Percentiles rank a stretch among this genome's conserved stretches.
phyloP scores from a whole-genome alignment of 2,113 vertebrate species.

The Cyphomyrus plagiostoma region DNA sequence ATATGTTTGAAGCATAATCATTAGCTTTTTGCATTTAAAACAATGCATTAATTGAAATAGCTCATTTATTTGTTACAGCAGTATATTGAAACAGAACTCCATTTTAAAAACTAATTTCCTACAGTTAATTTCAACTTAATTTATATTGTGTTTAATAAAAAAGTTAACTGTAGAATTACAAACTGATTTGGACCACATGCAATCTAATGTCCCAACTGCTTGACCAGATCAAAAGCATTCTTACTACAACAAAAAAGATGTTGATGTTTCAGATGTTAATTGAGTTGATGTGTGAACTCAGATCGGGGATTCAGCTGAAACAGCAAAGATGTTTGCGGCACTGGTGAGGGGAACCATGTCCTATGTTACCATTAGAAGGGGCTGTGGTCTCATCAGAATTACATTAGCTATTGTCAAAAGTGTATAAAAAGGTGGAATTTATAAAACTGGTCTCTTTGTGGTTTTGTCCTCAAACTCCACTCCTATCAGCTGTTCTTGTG shows the following conservation, averaged over 20 bases:
- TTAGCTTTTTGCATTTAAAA: no score
- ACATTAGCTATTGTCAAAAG: neutral
- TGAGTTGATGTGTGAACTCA: neutral
- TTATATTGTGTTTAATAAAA: neutral
- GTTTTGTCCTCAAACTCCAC: neutral
- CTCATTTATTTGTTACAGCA: neutral
- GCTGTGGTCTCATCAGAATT: neutral
- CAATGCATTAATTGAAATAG: no score
- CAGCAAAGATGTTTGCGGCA: neutral
- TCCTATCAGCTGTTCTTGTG: neutral
- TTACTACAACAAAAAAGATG: neutral
- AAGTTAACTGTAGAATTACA: neutral
- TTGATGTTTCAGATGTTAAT: no score
- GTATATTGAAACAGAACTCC: neutral
- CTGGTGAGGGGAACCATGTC: neutral
- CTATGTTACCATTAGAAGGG: neutral
- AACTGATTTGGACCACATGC: neutral
- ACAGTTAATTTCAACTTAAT: neutral
- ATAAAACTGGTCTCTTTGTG: neutral
- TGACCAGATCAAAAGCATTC: neutral
- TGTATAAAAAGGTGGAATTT: neutral
- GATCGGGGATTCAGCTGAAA: neutral
- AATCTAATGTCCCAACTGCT: neutral
- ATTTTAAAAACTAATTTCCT: neutral
- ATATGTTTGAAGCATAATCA: no score